Conservation (phyloP, 2,797 vertebrate species). For the Strix occidentalis region DNA sequence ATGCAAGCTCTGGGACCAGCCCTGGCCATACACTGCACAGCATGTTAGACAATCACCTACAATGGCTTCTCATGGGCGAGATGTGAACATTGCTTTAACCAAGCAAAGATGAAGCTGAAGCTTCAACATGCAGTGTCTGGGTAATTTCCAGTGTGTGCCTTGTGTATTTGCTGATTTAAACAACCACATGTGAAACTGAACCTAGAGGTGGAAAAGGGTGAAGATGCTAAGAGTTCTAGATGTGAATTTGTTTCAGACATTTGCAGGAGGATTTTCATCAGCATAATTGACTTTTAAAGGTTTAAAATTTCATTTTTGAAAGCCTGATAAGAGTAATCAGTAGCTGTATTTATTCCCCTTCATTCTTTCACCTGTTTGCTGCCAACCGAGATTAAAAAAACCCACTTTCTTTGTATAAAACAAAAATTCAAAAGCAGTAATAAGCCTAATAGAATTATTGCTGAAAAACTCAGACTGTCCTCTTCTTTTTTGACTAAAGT, state of each 20-base stretch:
- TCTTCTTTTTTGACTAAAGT: background rate
- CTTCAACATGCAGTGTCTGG: background rate
- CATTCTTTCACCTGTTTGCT: background rate
- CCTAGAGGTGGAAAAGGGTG: background rate
- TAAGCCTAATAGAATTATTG: background rate
- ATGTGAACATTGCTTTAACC: background rate
- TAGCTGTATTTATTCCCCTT: background rate
- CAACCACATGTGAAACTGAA: background rate
- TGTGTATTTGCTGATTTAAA: slow-evolving; percentile 36
- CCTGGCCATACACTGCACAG: background rate
- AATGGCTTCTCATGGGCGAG: background rate
- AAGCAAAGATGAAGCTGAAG: background rate
- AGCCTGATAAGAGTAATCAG: background rate
- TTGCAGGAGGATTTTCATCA: background rate
- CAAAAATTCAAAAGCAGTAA: background rate
- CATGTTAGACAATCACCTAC: background rate
- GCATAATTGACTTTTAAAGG: background rate
- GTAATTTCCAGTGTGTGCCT: background rate
- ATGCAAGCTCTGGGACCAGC: background rate
- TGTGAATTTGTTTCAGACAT: background rate
- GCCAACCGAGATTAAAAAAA: background rate
- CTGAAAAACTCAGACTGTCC: background rate
- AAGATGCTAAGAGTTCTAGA: background rate
- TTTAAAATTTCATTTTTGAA: background rate
- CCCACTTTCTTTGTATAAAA: background rate